Evolutionary conservation across 2,888 invertebrate species (phyloP), one percentile per base, ranked within the genome.

Genomic region (Tanypteryx hageni): DNA sequence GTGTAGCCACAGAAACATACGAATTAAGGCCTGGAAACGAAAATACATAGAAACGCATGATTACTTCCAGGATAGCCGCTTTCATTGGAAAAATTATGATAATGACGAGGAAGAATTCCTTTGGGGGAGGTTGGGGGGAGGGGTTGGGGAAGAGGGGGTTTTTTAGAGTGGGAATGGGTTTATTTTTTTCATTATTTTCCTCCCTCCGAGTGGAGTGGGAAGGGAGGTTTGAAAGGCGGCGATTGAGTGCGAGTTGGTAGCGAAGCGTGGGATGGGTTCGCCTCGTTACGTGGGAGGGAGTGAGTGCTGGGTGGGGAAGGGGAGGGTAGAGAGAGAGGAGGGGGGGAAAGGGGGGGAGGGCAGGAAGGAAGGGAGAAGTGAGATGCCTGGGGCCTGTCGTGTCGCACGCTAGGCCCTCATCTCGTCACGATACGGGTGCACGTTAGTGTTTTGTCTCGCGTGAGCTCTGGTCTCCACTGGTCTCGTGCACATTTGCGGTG

Each of bases 381-480:
- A 76, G 27, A 76, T 76, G 76, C 76, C 76, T 76, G 76, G 27
- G 76, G 76, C 76, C 86, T 89, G 89, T 89, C 89, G 89, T 68
- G 89, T 89, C 64, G 64, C 89, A 89, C 89, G 89, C 89, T 68
- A 89, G 68, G 89, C 68, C 89, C 68, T 57, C 83, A 44, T 56
- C 83, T 89, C 89, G 89, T 89, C 89, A 89, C 89, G 89, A 89
- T 89, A 56, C 64, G 61, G 86, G 68, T 31, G 27, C 61, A 31
- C 61, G 61, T 61, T 68, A 89, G 89, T 89, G 64, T 89, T 89
- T 89, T 89, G 89, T 89, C 89, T 89, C 68, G 89, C 89, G 89
- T 89, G 89, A 89, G 64, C 89, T 59, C 89, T 89, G 64, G 68
- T 68, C 89, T 16, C 89, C 89, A 89, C 61, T 89, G 89, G 64